These are phyloP conservation scores for Epizoanthus fatuus DNA, from an alignment of 92 coral and sea anemone genomes.

Conservation along the genomic window DNA sequence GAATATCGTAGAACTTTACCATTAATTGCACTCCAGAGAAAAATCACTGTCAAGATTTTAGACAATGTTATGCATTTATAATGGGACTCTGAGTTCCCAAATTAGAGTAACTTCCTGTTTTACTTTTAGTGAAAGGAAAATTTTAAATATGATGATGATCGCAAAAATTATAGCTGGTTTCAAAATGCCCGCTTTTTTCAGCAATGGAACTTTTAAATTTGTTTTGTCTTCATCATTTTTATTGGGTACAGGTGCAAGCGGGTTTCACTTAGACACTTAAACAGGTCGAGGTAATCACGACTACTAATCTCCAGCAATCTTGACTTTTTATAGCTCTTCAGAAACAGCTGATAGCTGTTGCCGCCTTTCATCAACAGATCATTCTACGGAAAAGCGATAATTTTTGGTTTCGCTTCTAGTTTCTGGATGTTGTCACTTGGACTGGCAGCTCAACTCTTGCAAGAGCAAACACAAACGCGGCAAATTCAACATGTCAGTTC, in stretches of 20 bases:
- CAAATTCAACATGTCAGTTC: conserved; percentile 45
- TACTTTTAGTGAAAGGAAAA: background rate
- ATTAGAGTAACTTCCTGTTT: no score
- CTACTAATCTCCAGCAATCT: conserved; percentile 19
- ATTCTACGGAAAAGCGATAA: background rate
- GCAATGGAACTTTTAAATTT: background rate
- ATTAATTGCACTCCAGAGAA: no score
- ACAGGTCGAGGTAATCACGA: conserved; percentile 6
- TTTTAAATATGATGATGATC: background rate
- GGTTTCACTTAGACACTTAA: conserved; percentile 31
- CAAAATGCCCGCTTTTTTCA: background rate
- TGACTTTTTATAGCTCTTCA: conserved; percentile 20
- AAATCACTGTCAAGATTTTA: no score
- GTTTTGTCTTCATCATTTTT: background rate
- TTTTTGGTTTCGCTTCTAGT: conserved; percentile 15
- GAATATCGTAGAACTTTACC: no score
- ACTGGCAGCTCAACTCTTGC: background rate
- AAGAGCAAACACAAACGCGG: conserved; percentile 37
- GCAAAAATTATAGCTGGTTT: background rate
- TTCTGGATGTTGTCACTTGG: conserved; percentile 21
- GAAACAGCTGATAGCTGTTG: background rate
- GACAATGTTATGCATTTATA: no score
- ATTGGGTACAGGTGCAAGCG: conserved; percentile 30
- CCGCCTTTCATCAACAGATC: conserved; percentile 15
- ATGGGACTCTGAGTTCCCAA: no score